A percentile compares a stretch with the other conserved stretches of the same genome.
Conservation (phyloP, 2,113 vertebrate genomes). For the Lamprotornis superbus region DNA sequence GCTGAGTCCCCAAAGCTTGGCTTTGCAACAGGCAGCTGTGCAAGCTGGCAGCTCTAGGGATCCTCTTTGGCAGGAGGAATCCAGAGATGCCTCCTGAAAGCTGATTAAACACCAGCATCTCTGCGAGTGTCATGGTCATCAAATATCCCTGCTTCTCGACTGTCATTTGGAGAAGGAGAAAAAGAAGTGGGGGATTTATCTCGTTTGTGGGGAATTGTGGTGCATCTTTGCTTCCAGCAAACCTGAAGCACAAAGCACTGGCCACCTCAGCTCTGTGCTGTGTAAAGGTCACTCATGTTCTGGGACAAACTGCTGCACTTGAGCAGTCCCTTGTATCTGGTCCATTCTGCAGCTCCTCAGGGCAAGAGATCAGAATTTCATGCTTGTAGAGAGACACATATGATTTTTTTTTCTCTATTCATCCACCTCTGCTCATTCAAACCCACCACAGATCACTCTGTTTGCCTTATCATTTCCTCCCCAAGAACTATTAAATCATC, state of each 20-base stretch:
- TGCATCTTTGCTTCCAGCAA: background rate
- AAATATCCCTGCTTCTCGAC: background rate
- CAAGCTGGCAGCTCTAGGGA: conserved; percentile 10
- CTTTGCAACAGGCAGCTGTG: background rate
- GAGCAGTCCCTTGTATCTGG: background rate
- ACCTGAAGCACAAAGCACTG: background rate
- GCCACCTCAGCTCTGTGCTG: background rate
- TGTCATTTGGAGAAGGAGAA: background rate
- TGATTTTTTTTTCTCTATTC: background rate
- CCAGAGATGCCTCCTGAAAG: background rate
- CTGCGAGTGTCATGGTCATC: background rate
- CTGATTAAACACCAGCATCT: background rate
- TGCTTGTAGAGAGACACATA: background rate
- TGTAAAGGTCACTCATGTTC: background rate
- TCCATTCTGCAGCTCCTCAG: background rate
- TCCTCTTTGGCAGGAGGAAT: background rate
- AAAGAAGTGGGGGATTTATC: background rate
- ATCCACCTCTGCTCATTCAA: background rate
- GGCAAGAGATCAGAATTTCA: background rate
- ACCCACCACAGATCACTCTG: background rate
- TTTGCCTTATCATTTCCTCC: background rate
- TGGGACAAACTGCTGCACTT: background rate
- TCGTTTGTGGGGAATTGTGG: background rate
- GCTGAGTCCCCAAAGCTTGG: background rate
- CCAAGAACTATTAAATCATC: background rate